Evolutionary conservation across 2,797 vertebrate species (phyloP).

Genomic region (Pitangus sulphuratus): DNA sequence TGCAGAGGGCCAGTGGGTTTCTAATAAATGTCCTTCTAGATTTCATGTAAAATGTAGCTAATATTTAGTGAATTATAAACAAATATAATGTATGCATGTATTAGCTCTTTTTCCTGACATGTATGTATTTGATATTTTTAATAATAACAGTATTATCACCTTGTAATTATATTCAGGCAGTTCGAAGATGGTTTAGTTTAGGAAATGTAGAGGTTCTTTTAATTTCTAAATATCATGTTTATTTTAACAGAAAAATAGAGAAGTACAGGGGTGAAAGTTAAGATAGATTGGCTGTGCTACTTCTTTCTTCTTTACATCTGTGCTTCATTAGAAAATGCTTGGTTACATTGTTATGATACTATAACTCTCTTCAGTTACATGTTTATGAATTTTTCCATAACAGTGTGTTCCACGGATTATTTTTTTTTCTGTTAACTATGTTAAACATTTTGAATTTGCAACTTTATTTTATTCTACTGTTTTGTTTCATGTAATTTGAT

Average conservation of each 20-base stretch:
- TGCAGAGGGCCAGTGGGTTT: slow-evolving; percentile 2
- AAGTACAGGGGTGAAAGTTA: slow-evolving; percentile 19
- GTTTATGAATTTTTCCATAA: slow-evolving; percentile 64
- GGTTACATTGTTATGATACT: slow-evolving; percentile 63
- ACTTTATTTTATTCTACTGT: background rate
- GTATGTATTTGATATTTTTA: background rate
- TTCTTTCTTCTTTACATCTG: slow-evolving; percentile 75
- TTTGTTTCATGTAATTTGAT: background rate
- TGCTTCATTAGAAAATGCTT: slow-evolving; percentile 70
- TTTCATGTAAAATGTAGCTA: slow-evolving; percentile 18
- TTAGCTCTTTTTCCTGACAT: slow-evolving; percentile 2
- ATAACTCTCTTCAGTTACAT: slow-evolving; percentile 33
- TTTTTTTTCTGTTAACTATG: slow-evolving; percentile 39
- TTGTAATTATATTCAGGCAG: background rate
- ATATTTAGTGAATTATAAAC: background rate
- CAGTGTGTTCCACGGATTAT: background rate
- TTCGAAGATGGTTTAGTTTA: background rate
- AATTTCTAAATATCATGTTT: background rate
- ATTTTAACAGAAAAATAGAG: slow-evolving; percentile 29
- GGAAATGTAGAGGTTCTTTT: background rate
- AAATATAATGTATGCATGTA: slow-evolving; percentile 11
- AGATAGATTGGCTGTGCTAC: slow-evolving; percentile 62
- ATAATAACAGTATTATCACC: background rate
- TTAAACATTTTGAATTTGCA: background rate
- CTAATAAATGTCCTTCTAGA: background rate